Percentiles rank a stretch among this genome's conserved stretches.
phyloP scores from a whole-genome alignment of 2,888 invertebrate genomes.

The Resseliella maxima region DNA sequence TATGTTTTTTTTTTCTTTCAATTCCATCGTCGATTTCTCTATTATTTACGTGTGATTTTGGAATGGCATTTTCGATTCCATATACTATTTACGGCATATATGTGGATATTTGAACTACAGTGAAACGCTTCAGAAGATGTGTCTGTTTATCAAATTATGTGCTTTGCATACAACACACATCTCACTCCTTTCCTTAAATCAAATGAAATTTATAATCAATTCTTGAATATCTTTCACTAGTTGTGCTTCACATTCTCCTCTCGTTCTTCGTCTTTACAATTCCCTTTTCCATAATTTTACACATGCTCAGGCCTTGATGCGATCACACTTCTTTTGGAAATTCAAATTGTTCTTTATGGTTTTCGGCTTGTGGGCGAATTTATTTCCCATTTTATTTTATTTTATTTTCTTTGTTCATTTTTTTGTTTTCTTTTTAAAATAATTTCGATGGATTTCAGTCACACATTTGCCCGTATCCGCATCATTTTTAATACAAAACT shows the following conservation, averaged over 20 bases:
- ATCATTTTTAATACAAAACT: background rate
- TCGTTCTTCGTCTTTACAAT: background rate
- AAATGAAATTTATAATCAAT: slow-evolving; percentile 55
- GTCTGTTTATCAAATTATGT: slow-evolving; percentile 19
- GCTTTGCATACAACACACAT: slow-evolving; percentile 30
- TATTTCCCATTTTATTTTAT: background rate
- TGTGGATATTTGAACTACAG: background rate
- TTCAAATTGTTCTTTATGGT: slow-evolving; percentile 10
- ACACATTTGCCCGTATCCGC: background rate
- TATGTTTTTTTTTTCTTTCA: too few relatives aligned
- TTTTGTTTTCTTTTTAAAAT: too few relatives aligned
- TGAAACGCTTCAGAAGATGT: slow-evolving; percentile 23
- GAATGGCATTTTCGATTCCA: slow-evolving; percentile 38
- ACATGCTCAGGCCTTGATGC: background rate
- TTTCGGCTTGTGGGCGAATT: slow-evolving; percentile 51
- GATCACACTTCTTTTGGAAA: slow-evolving; percentile 36
- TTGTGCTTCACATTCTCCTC: background rate
- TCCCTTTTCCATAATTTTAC: background rate
- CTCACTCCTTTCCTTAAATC: background rate
- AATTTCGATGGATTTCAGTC: background rate
- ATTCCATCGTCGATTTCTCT: slow-evolving; percentile 13
- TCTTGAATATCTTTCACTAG: slow-evolving; percentile 42
- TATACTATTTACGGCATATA: background rate
- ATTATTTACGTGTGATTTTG: slow-evolving; percentile 23
- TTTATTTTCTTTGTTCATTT: background rate